phyloP scores from a whole-genome alignment of 2,113 vertebrate genomes.

The Motacilla alba region DNA sequence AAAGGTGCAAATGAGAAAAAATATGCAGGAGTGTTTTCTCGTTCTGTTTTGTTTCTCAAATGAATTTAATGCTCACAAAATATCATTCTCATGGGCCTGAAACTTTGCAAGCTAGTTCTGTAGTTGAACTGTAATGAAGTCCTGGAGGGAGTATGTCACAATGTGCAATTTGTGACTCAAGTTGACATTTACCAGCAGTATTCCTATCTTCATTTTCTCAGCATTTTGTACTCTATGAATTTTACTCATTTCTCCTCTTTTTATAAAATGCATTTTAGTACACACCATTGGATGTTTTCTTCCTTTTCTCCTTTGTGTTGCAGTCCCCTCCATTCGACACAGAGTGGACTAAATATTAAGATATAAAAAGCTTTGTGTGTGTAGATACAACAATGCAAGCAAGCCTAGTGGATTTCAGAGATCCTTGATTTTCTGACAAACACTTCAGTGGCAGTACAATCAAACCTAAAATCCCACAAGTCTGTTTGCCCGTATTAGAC shows the following conservation, averaged over 20 bases:
- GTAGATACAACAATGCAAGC: neutral
- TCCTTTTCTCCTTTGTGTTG: neutral
- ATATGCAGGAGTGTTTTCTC: neutral
- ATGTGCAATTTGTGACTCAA: neutral
- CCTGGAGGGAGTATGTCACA: neutral
- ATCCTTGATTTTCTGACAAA: neutral
- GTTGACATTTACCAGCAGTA: neutral
- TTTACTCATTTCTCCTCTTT: neutral
- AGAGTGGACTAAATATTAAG: neutral
- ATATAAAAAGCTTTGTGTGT: neutral
- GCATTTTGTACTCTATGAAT: neutral
- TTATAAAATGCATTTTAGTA: neutral
- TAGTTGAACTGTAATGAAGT: neutral
- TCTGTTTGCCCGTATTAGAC: accelerated
- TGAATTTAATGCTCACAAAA: neutral
- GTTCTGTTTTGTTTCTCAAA: neutral
- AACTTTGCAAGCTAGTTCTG: neutral
- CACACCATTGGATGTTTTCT: neutral
- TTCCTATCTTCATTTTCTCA: neutral
- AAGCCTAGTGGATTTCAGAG: neutral
- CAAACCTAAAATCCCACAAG: neutral
- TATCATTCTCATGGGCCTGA: neutral
- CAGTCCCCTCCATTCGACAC: neutral
- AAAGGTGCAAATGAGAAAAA: slow-evolving; percentile 14
- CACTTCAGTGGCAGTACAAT: neutral